Percentiles rank a stretch among this genome's conserved stretches.
phyloP scores from a whole-genome alignment of 2,113 vertebrate genomes.

The Oreotrochilus melanogaster region DNA sequence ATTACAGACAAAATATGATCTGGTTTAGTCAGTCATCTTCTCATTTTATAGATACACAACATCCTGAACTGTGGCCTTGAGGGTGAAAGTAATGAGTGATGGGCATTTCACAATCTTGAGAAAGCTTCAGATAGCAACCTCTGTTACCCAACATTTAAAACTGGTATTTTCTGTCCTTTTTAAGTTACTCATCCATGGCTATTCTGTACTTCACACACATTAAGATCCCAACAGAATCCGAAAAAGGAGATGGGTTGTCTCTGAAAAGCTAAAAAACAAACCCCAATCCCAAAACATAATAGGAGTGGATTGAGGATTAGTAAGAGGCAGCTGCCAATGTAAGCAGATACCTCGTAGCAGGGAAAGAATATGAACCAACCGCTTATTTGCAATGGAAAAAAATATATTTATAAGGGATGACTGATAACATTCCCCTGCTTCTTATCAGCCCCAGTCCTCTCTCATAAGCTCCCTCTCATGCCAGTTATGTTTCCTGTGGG shows the following conservation, averaged over 20 bases:
- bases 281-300: not conserved
- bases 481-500: not conserved
- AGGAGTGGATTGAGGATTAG: not conserved
- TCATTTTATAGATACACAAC: not conserved
- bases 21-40: not conserved
- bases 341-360: not conserved
- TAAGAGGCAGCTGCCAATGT: not conserved
- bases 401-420: not conserved
- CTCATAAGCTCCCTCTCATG: not conserved
- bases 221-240: not conserved
- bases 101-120: not conserved
- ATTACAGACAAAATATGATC: no score
- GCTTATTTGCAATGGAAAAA: not conserved
- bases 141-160: not conserved
- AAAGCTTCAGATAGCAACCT: not conserved
- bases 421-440: not conserved
- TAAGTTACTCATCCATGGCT: not conserved
- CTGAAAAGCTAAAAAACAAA: not conserved
- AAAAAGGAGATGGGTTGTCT: not conserved
- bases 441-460: not conserved
- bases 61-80: not conserved
- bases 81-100: not conserved
- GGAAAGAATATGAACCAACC: not conserved
- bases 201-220: not conserved
- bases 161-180: not conserved